Evolutionary conservation across 2,113 vertebrate genomes (phyloP).

Genomic region (Sebastes schlegelii): DNA sequence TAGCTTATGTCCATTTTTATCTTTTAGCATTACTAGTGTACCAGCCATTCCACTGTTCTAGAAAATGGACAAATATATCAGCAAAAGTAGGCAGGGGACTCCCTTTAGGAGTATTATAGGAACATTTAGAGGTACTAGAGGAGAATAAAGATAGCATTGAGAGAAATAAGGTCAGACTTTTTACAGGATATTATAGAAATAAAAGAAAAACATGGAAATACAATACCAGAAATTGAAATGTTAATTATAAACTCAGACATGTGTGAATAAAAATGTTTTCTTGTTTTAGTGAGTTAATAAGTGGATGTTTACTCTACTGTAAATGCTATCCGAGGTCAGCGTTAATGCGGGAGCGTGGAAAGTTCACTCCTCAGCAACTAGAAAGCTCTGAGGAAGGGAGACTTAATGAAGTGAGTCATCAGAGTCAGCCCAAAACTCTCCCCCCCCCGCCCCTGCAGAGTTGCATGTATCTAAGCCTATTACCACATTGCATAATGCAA

Average conservation of each 20-base stretch:
- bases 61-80: neutral
- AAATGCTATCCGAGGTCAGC: constrained; percentile 15
- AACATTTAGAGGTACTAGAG: neutral
- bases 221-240: neutral
- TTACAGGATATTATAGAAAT: neutral
- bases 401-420: constrained; percentile 77
- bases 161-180: neutral
- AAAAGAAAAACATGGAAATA: neutral
- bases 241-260: neutral
- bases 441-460: constrained; percentile 45
- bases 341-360: constrained; percentile 47
- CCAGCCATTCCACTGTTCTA: neutral
- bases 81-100: neutral
- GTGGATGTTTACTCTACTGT: constrained; percentile 12
- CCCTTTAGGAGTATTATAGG: neutral
- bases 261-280: neutral
- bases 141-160: neutral
- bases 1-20: neutral
- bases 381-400: constrained; percentile 64
- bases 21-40: neutral
- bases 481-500: constrained; percentile 72
- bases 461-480: constrained; percentile 67
- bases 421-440: constrained; percentile 48
- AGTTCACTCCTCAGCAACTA: constrained; percentile 63
- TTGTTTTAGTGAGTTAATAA: neutral